phyloP scores from a whole-genome alignment of 2,888 invertebrate genomes.

The Xanthia icteritia region DNA sequence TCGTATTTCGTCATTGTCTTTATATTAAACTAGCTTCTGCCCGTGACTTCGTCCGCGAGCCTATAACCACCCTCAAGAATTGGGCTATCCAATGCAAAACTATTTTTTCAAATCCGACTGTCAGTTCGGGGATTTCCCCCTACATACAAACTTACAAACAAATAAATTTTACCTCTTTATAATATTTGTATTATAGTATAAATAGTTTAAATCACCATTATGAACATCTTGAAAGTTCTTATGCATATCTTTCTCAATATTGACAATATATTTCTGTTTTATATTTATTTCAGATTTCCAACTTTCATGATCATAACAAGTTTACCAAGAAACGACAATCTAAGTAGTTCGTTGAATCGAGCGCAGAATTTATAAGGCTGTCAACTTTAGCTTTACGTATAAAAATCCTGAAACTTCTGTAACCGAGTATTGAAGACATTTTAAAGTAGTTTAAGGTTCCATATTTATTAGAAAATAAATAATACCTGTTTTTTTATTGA shows the following conservation, averaged over 20 bases:
- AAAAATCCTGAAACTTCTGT: constrained; percentile 28
- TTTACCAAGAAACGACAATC: constrained; percentile 33
- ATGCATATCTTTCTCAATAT: not conserved
- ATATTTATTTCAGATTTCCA: constrained; percentile 7
- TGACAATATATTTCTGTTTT: not conserved
- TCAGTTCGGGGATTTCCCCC: no score
- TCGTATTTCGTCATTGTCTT: not conserved
- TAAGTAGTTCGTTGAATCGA: constrained; percentile 31
- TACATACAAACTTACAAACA: no score
- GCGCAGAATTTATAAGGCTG: constrained; percentile 46
- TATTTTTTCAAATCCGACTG: no score
- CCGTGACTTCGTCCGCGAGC: no score
- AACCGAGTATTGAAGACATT: not conserved
- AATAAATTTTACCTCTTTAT: no score
- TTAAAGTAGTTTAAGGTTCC: not conserved
- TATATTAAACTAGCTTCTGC: no score
- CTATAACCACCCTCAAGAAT: no score
- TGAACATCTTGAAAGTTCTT: not conserved
- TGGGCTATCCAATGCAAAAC: no score
- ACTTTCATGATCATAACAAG: constrained; percentile 27
- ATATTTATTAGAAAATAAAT: not conserved
- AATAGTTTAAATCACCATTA: not conserved
- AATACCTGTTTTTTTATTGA: not conserved
- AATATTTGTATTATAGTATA: no score
- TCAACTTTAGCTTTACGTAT: constrained; percentile 20